Evolutionary conservation across 1,140 invertebrate species (phyloP).

Genomic region (Coelopa frigida): DNA sequence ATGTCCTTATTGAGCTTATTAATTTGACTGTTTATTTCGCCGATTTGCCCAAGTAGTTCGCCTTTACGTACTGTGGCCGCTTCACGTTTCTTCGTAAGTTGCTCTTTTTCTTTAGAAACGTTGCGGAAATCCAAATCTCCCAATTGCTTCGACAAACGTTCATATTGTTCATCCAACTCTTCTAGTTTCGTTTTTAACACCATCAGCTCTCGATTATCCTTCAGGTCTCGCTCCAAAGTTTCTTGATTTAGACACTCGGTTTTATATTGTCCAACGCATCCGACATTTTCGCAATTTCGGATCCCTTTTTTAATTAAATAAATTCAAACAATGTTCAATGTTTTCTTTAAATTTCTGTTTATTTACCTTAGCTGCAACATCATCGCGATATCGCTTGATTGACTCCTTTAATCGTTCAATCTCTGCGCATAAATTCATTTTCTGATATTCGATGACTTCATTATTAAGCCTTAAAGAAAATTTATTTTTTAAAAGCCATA

Average conservation of each 20-base stretch:
- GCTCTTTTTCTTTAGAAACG: conserved; percentile 43
- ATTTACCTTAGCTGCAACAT: conserved; percentile 18
- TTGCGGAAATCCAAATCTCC: conserved; percentile 47
- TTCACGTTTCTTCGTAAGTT: conserved; percentile 33
- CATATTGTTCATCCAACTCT: conserved; percentile 46
- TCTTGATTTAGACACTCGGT: conserved; percentile 61
- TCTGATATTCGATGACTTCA: conserved; percentile 22
- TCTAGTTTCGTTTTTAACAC: conserved; percentile 52
- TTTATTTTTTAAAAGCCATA: no score
- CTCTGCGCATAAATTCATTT: conserved; percentile 20
- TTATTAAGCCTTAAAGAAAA: no score
- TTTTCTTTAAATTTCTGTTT: conserved; percentile 4
- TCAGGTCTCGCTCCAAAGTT: conserved; percentile 61
- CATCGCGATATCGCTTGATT: conserved; percentile 17
- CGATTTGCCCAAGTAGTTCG: conserved; percentile 45
- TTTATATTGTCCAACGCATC: conserved; percentile 49
- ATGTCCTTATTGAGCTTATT: conserved; percentile 51
- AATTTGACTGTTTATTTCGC: conserved; percentile 45
- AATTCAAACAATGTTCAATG: background rate
- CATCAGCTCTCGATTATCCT: conserved; percentile 64
- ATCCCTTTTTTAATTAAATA: background rate
- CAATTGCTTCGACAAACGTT: conserved; percentile 45
- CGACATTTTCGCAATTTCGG: conserved; percentile 17
- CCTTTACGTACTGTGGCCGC: conserved; percentile 46
- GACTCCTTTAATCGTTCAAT: conserved; percentile 19